These are phyloP conservation scores for Macrotrachela quadricornifera DNA, from an alignment of 1,140 invertebrate species.

Conservation along the genomic window DNA sequence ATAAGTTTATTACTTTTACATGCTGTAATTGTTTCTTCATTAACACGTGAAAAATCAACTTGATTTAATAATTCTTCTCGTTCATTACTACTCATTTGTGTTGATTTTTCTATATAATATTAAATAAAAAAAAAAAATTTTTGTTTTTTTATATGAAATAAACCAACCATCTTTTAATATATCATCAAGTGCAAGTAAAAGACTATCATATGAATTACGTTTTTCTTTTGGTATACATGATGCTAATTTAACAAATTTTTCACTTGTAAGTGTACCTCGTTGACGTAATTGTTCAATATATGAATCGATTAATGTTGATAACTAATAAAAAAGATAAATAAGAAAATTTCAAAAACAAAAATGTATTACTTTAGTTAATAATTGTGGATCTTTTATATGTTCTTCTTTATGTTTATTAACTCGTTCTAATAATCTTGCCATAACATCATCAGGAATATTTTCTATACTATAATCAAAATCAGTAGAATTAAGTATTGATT, in stretches of 20 bases:
- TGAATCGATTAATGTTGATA: no score
- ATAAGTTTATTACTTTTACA: constrained; percentile 11
- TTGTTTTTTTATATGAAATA: not conserved
- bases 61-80: constrained; percentile 15
- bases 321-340: no score
- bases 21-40: constrained; percentile 15
- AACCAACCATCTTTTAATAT: constrained; percentile 18
- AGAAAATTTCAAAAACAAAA: no score
- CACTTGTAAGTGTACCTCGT: constrained; percentile 16
- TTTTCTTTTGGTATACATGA: constrained; percentile 16
- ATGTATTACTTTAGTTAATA: no score
- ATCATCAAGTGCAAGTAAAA: constrained; percentile 19
- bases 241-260: constrained; percentile 20
- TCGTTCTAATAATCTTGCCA: no score
- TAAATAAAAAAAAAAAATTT: not conserved
- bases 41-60: constrained; percentile 19
- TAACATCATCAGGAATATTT: no score
- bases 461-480: no score
- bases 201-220: constrained; percentile 17
- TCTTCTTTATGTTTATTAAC: no score
- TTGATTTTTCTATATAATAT: constrained; percentile 14
- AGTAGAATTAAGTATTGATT: no score
- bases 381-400: no score
- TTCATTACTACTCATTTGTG: constrained; percentile 15
- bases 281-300: not conserved